These are phyloP conservation scores for Sitobion miscanthi DNA, from an alignment of 1,140 invertebrate species.

Conservation along the genomic window DNA sequence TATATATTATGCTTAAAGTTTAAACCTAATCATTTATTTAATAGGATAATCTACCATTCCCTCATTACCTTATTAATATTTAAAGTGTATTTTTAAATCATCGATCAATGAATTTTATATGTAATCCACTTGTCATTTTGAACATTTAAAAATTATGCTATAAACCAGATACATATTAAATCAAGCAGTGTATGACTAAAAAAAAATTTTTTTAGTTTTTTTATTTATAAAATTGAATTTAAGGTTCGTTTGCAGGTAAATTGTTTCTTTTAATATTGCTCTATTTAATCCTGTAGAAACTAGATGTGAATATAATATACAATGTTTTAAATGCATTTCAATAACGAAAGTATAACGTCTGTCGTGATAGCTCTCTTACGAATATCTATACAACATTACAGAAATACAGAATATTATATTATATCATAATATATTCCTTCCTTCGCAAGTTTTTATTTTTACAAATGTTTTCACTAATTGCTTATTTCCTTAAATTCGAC, in stretches of 20 bases:
- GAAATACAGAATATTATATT: neutral
- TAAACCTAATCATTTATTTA: neutral
- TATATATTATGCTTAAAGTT: neutral
- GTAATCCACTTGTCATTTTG: no score
- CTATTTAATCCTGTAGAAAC: neutral
- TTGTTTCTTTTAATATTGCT: neutral
- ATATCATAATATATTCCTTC: neutral
- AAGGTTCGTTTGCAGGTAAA: no score
- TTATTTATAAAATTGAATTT: no score
- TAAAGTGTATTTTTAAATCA: neutral
- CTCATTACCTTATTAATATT: neutral
- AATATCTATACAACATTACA: neutral
- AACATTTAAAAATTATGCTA: no score
- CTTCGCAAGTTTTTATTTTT: neutral
- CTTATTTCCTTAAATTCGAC: neutral
- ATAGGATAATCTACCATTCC: neutral
- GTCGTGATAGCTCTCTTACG: neutral
- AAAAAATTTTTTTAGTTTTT: no score
- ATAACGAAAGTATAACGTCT: neutral
- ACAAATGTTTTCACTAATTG: neutral
- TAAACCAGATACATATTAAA: no score
- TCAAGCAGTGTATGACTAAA: no score
- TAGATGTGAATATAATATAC: neutral
- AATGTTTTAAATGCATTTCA: neutral
- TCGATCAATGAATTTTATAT: no score